Evolutionary conservation across 2,797 vertebrate species (phyloP).

Genomic region (Meda fulgida): DNA sequence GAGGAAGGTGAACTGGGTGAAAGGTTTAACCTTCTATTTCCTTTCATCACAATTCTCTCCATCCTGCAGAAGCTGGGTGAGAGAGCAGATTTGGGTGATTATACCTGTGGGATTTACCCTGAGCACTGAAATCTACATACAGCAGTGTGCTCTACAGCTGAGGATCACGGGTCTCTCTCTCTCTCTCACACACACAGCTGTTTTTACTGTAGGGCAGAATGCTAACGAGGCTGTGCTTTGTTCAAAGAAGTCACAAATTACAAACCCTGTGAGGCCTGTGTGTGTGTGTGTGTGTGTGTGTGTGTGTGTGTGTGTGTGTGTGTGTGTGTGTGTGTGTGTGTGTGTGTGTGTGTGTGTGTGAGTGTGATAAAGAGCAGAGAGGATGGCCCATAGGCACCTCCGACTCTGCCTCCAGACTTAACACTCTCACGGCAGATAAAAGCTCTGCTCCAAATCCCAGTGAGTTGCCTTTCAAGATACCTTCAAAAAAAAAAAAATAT

Average conservation of each 20-base stretch:
- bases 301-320: slow-evolving; percentile 35
- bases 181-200: slow-evolving; percentile 71
- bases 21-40: slow-evolving; percentile 41
- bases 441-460: not conserved
- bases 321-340: slow-evolving; percentile 36
- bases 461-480: not conserved
- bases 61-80: slow-evolving; percentile 59
- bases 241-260: slow-evolving; percentile 83
- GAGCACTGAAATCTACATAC: slow-evolving; percentile 74
- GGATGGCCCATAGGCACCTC: slow-evolving; percentile 67
- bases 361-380: slow-evolving; percentile 40
- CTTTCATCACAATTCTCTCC: slow-evolving; percentile 34
- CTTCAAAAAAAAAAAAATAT: no score
- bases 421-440: not conserved
- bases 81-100: slow-evolving; percentile 66
- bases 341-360: slow-evolving; percentile 36
- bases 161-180: slow-evolving; percentile 16
- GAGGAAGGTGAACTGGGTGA: slow-evolving; percentile 26
- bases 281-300: slow-evolving; percentile 29
- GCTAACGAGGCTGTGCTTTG: slow-evolving; percentile 81
- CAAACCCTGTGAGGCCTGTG: slow-evolving; percentile 56
- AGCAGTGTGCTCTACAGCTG: slow-evolving; percentile 56
- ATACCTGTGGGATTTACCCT: slow-evolving; percentile 54
- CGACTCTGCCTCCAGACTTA: not conserved
- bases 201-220: slow-evolving; percentile 75